Evolutionary conservation across 2,113 vertebrate genomes (phyloP), one percentile per base, ranked within the genome.

Genomic region (Bettongia penicillata): DNA sequence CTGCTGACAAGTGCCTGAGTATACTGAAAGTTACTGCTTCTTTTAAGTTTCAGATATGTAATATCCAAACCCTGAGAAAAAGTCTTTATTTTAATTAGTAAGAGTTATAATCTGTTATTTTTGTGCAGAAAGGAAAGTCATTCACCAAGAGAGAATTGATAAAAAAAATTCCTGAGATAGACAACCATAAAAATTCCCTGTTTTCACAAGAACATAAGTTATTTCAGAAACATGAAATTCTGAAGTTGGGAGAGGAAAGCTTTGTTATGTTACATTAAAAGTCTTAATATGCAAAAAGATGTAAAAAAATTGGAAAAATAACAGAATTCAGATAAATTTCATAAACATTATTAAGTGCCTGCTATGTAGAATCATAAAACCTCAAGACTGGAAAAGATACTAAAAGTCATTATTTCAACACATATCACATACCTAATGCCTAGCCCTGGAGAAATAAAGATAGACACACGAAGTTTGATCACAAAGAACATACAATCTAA

Each of bases 101-200:
- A 84, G 68, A 6, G 19, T 84, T 22, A 43, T 84, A 43, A 31
- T 68, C 37, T 77, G 37, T 84, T 84, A 84, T 84, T 23, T 84
- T n/a, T 84, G 6, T 23, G 19, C 7, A 23, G n/a, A 84, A 84
- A 43, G 43, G 68, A 84, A 84, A 84, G 19, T 84, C n/a, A 22
- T 84, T 43, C 37, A 84, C n/a, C n/a, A 84, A 94, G 23, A 91
- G 2, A 26, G 93, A 95, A 93, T 94, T 91, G 52, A 93, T 14
- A 95, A 51, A 96, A 95, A 51, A 96, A 43, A 94, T 52, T 96
- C 37, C 48, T 95, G 28, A 97, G n/a, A 96, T 47, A 28, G 8
- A 95, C 47, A 48, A 94, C 51, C 24, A 57, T 93, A 84, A 93
- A 97, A 96, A 95, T 55, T 0, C 16, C 48, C 28, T 91, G 95